These are phyloP conservation scores for Alligator sinensis DNA, from an alignment of 2,113 vertebrate genomes.

Conservation along the genomic window DNA sequence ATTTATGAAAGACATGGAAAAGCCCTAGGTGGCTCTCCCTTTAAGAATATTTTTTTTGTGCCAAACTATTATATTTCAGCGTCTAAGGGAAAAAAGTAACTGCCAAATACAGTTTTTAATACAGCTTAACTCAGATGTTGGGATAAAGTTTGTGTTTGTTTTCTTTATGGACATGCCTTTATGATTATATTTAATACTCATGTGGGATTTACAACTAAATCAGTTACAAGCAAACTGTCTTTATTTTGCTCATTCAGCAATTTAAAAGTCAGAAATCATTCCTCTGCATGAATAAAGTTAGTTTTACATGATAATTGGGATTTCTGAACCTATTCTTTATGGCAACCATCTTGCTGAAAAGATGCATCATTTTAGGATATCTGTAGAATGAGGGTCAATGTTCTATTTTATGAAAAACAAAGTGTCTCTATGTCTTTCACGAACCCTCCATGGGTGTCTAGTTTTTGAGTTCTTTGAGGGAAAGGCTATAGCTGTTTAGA, in stretches of 20 bases:
- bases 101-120: constrained; percentile 35
- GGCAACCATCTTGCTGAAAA: constrained; percentile 8
- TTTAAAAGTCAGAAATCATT: constrained; percentile 31
- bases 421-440: not conserved
- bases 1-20: constrained; percentile 23
- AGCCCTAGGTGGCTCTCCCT: constrained; percentile 4
- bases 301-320: constrained; percentile 38
- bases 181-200: constrained; percentile 50
- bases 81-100: not conserved
- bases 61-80: constrained; percentile 10
- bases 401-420: not conserved
- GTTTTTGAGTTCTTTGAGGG: not conserved
- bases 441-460: not conserved
- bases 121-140: constrained; percentile 27
- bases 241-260: constrained; percentile 43
- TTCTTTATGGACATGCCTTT: constrained; percentile 38
- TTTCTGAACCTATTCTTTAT: not conserved
- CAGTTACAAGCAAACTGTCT: constrained; percentile 26
- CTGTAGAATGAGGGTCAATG: not conserved
- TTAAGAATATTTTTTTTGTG: not conserved
- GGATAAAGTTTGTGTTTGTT: constrained; percentile 27
- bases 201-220: constrained; percentile 51
- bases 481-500: not conserved
- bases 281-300: constrained; percentile 26
- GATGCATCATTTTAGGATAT: not conserved